These are phyloP conservation scores for Morpho deidamia DNA, from an alignment of 2,888 invertebrate genomes.

Conservation along the genomic window DNA sequence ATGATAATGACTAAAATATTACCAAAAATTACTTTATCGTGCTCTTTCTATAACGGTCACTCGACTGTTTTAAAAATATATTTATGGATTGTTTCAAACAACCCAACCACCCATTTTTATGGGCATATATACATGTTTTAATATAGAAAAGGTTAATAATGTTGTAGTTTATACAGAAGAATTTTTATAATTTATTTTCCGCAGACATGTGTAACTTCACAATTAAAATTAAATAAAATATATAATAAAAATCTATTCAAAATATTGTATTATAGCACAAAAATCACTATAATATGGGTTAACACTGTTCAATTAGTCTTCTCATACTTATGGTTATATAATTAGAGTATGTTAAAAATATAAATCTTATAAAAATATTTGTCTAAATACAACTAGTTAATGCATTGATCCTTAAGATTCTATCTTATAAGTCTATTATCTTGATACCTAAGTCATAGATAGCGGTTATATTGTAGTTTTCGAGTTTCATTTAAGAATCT, in stretches of 20 bases:
- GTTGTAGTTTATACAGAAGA: background rate
- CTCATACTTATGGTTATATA: conserved; percentile 28
- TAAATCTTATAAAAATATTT: conserved; percentile 35
- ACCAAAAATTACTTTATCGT: too few relatives aligned
- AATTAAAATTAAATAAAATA: conserved; percentile 1
- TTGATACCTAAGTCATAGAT: conserved; percentile 72
- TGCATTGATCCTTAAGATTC: conserved; percentile 44
- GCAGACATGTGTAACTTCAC: conserved; percentile 1
- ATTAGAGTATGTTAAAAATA: conserved; percentile 32
- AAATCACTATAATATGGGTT: conserved; percentile 29
- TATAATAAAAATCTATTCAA: conserved; percentile 19
- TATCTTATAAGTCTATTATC: conserved; percentile 52
- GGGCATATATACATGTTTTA: too few relatives aligned
- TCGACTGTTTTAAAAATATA: too few relatives aligned
- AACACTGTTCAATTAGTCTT: conserved; percentile 25
- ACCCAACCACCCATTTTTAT: too few relatives aligned
- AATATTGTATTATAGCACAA: conserved; percentile 40
- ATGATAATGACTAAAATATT: too few relatives aligned
- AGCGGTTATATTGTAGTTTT: conserved; percentile 49
- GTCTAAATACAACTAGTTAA: conserved; percentile 42
- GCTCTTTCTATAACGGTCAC: too few relatives aligned
- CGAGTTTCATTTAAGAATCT: conserved; percentile 25
- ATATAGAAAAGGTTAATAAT: too few relatives aligned
- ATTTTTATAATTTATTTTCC: background rate
- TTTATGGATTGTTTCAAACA: too few relatives aligned